phyloP scores from a whole-genome alignment of 53 echinoderm and acorn worm genomes.

The Henricia sp. region DNA sequence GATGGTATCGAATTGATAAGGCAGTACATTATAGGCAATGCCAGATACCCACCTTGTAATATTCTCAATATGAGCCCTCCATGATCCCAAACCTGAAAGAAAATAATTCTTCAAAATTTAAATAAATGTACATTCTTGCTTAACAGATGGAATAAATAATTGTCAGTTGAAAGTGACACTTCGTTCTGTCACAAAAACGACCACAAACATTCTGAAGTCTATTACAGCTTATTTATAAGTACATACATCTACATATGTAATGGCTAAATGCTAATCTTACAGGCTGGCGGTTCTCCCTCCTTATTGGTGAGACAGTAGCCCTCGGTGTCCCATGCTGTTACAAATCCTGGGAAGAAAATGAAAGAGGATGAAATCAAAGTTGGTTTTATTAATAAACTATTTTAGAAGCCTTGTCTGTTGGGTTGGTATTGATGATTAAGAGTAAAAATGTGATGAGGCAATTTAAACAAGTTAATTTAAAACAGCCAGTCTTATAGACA shows the following conservation, averaged over 20 bases:
- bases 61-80: conserved; percentile 94
- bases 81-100: conserved; percentile 78
- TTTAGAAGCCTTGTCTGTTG: no score
- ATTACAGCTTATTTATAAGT: neutral
- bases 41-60: conserved; percentile 83
- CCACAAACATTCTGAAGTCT: neutral
- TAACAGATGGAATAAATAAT: no score
- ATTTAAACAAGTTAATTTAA: no score
- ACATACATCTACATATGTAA: no score
- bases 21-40: no score
- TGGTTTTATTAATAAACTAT: no score
- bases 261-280: conserved; percentile 69
- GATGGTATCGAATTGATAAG: no score
- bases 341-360: conserved; percentile 72
- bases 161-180: no score
- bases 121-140: neutral
- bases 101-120: neutral
- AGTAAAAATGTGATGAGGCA: no score
- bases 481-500: no score
- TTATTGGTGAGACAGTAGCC: conserved; percentile 76
- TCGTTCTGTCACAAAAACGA: neutral
- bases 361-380: no score
- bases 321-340: conserved; percentile 88
- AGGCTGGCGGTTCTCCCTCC: conserved; percentile 76
- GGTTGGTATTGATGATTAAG: no score